Conservation (phyloP, 2,888 invertebrate species). For the Palloptera scutellata region DNA sequence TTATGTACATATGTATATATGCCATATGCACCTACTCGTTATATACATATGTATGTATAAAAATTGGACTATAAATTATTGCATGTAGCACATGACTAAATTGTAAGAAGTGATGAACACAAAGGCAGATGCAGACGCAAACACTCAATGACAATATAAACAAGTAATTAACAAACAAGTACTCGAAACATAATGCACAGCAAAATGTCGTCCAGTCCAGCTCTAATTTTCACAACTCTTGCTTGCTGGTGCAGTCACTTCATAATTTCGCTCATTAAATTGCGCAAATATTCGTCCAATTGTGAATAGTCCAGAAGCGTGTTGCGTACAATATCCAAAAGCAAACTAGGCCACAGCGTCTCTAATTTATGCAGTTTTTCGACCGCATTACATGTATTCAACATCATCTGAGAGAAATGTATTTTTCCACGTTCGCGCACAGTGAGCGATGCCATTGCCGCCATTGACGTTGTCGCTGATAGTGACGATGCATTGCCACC, state of each 20-base stretch:
- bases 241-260: conserved; percentile 44
- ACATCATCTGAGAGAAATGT: conserved; percentile 75
- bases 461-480: conserved; percentile 37
- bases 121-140: no score
- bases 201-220: no score
- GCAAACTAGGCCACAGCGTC: conserved; percentile 78
- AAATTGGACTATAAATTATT: no score
- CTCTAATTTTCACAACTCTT: no score
- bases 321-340: conserved; percentile 79
- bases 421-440: conserved; percentile 79
- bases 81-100: no score
- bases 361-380: conserved; percentile 79
- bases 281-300: conserved; percentile 80
- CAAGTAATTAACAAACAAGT: no score
- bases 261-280: conserved; percentile 61
- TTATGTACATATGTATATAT: no score
- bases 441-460: conserved; percentile 61
- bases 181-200: no score
- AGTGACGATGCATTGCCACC: conserved; percentile 26
- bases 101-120: no score
- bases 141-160: no score
- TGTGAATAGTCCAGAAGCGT: conserved; percentile 83
- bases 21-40: no score
- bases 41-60: no score
- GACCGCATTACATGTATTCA: conserved; percentile 79